Base-by-base conservation (phyloP, 2,888 invertebrate species). In the Tenthredo amoena region DNA sequence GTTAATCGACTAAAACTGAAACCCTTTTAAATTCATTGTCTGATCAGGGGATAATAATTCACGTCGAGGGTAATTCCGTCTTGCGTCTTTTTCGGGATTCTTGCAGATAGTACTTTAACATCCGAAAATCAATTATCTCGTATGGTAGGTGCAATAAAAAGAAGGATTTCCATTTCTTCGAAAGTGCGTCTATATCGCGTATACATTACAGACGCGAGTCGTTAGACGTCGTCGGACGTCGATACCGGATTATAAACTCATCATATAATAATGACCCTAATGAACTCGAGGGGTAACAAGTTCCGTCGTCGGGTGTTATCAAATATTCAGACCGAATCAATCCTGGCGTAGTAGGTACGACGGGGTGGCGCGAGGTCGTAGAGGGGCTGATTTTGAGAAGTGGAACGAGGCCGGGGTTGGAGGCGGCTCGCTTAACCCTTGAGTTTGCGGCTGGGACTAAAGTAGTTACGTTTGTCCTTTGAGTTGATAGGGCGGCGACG, bases 381-480 rank as follows among this genome's bases (percentile, higher is more conserved):
- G 47, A 82, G 83, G 87, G 87, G 86, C 12, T n/a, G 58, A 40
- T 77, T 77, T 55, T n/a, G n/a, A 4, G 26, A 1, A 62, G 81
- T 55, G 18, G 62, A 40, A 65, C 21, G 65, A 62, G 62, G 62
- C 31, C 31, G 26, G 55, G 62, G 77, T 77, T 77, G 26, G 65
- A 89, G 89, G 89, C 90, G 90, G 89, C 91, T 90, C 91, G 92
- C 92, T 93, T 93, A 93, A 93, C 93, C 93, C 93, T 93, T 92
- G 92, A 93, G 93, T 91, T 93, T 92, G 92, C 89, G 92, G 93
- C 89, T 89, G 90, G 89, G 91, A 88, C 91, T 93, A 93, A 93
- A 93, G 93, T 92, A 91, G 93, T 93, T 93, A 93, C 93, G 92
- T 92, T 93, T 93, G 93, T 93, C 93, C 93, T 93, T 93, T 93